Evolutionary conservation across 2,888 invertebrate species (phyloP), one percentile per base, ranked within the genome.

Genomic region (Ormyrus labotus): DNA sequence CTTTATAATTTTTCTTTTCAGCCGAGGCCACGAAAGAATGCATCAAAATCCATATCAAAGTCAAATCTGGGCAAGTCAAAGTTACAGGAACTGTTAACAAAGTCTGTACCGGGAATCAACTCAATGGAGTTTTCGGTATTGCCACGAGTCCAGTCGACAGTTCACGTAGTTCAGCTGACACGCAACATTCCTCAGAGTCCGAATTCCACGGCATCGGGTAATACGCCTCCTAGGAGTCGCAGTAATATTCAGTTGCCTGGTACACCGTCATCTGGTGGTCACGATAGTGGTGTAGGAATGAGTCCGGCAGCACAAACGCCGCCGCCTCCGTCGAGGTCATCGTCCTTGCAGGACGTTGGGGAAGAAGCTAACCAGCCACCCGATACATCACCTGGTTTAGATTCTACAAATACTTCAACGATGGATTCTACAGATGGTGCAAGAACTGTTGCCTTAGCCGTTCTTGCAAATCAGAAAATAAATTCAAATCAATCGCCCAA

Each of bases 71-170:
- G 85, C 6, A 89, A 89, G 67, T 86, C 83, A 19, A 88, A 90
- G 61, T 89, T 84, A 1, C 48, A 75, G 58, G 90, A 90, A 69
- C 90, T 91, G 58, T 84, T 93, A 48, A 90, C 92, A 34, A 91
- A 92, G 71, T 92, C 91, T 78, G 91, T 93, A 2, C 93, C 93
- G 50, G 94, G 94, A 10, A 88, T 94, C 82, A 92, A 92, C 81
- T 92, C 92, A 67, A 90, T 93, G 65, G 93, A 94, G 81, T 93
- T 93, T 91, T 92, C 95, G 81, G 91, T 92, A 58, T 94, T 94
- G 1, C 89, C 90, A 9, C 86, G 90, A 11, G 88, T 91, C 81
- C 91, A 85, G 88, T 91, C 86, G 7, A 90, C 92, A 7, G 93
- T 94, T 0, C 93, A 94, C 87, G 93, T 94, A 1, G 94, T 94